Evolutionary conservation across 2,888 invertebrate species (phyloP), one percentile per base, ranked within the genome.

Genomic region (Phanerotoma sp.): DNA sequence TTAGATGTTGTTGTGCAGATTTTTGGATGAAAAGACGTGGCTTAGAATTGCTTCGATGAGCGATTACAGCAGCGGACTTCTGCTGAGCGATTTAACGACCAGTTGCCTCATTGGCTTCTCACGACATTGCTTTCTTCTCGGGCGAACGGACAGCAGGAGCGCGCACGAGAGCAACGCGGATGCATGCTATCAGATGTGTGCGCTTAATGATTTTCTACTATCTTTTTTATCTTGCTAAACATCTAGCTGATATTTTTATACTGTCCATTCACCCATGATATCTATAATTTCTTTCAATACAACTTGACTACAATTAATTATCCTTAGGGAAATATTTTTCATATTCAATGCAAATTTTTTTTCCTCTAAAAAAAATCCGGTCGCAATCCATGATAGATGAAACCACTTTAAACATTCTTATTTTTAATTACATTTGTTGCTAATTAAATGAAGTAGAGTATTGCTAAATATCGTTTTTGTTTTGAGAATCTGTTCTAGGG

Each of bases 41-140:
- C 38, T n/a, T 9, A 16, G 18, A 38, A 38, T n/a, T 38, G 20
- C 38, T 16, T 11, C 18, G 38, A 38, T 38, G 38, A 38, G 38
- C 51, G 41, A 47, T 52, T 49, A 47, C 57, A 54, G 41, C 32
- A 47, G n/a, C 33, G 32, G 35, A 37, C 32, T 15, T 22, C n/a
- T 54, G 51, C 49, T 38, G 38, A 38, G 38, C 18, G 38, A 49
- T 56, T 57, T 69, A 69, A 70, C 69, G 63, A 69, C 66, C 66
- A 67, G 70, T 68, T 68, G 62, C 63, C 62, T 69, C 65, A 65
- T 67, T 66, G 62, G 54, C 64, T 69, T 69, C 70, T 71, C 71
- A 70, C 71, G 69, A 70, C 67, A 45, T 25, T 11, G 41, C 41
- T 42, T 42, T 42, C 41, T 42, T 42, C 41, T 42, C 22, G 25